phyloP scores from a whole-genome alignment of 2,888 invertebrate genomes.

The Pammene fasciana region DNA sequence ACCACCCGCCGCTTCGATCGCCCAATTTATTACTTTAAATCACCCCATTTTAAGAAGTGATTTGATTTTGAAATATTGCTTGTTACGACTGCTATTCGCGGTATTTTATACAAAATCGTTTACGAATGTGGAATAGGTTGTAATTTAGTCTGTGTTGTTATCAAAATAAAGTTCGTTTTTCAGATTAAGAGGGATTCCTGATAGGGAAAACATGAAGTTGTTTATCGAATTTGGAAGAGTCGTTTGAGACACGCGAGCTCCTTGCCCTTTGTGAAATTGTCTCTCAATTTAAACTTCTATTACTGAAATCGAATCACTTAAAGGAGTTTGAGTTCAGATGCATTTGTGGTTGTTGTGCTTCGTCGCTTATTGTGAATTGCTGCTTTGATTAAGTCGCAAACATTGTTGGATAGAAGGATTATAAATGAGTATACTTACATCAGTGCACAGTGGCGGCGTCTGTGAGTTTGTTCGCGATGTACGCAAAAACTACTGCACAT shows the following conservation, averaged over 20 bases:
- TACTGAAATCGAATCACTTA: conserved; percentile 56
- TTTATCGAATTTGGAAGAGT: conserved; percentile 31
- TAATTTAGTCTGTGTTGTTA: conserved; percentile 5
- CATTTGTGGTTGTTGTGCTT: conserved; percentile 28
- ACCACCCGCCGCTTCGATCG: conserved; percentile 31
- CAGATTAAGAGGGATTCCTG: too few species aligned
- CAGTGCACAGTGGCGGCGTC: too few species aligned
- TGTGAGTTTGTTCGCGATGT: too few species aligned
- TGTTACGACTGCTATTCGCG: conserved; percentile 55
- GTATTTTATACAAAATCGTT: conserved; percentile 18
- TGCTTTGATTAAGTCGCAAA: neutral
- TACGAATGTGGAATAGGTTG: neutral
- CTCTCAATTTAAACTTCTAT: conserved; percentile 53
- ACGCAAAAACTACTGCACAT: too few species aligned
- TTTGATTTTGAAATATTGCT: conserved; percentile 69
- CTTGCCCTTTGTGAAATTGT: conserved; percentile 48
- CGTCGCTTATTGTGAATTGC: conserved; percentile 1
- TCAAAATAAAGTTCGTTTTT: conserved; percentile 5
- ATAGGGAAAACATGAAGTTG: conserved; percentile 13
- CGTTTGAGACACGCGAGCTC: conserved; percentile 48
- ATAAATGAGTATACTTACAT: neutral
- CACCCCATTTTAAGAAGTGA: conserved; percentile 57
- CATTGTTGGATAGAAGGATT: neutral
- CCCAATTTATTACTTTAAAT: conserved; percentile 63
- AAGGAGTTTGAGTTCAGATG: conserved; percentile 37